A percentile compares a stretch with the other conserved stretches of the same genome.
Evolutionary conservation across 2,888 invertebrate species (phyloP).

Genomic region (Agriotes lineatus): DNA sequence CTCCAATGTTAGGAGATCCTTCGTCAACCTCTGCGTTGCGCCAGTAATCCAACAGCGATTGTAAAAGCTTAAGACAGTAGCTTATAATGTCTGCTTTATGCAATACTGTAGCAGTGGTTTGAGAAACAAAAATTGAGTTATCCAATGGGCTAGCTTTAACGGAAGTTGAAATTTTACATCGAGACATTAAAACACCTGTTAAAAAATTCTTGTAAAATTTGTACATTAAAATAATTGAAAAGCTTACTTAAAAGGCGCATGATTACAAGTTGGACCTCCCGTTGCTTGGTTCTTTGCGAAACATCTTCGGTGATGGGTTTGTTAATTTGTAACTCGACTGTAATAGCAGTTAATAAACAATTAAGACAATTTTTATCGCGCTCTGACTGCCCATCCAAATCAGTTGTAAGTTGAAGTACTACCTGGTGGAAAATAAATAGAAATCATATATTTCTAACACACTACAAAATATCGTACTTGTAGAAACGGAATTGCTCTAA

Average conservation of each 20-base stretch:
- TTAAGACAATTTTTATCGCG: conserved; percentile 83
- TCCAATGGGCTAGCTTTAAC: conserved; percentile 65
- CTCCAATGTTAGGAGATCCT: conserved; percentile 66
- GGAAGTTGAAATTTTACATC: conserved; percentile 72
- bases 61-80: conserved; percentile 79
- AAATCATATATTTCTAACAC: background rate
- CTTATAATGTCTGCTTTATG: conserved; percentile 78
- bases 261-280: conserved; percentile 90
- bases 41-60: conserved; percentile 83
- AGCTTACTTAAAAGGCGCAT: conserved; percentile 87
- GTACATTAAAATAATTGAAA: background rate
- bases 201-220: conserved; percentile 21
- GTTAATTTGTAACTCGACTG: conserved; percentile 79
- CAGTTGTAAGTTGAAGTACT: conserved; percentile 88
- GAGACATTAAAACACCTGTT: conserved; percentile 80
- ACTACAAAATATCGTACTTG: conserved; percentile 72
- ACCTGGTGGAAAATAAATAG: no score
- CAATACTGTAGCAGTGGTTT: conserved; percentile 78
- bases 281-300: conserved; percentile 76
- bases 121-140: conserved; percentile 73
- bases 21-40: conserved; percentile 69
- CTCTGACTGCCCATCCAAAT: conserved; percentile 88
- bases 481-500: conserved; percentile 90
- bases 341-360: conserved; percentile 78
- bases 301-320: conserved; percentile 69